Evolutionary conservation across 2,113 vertebrate species (phyloP).

Genomic region (Lampris megalopsis): DNA sequence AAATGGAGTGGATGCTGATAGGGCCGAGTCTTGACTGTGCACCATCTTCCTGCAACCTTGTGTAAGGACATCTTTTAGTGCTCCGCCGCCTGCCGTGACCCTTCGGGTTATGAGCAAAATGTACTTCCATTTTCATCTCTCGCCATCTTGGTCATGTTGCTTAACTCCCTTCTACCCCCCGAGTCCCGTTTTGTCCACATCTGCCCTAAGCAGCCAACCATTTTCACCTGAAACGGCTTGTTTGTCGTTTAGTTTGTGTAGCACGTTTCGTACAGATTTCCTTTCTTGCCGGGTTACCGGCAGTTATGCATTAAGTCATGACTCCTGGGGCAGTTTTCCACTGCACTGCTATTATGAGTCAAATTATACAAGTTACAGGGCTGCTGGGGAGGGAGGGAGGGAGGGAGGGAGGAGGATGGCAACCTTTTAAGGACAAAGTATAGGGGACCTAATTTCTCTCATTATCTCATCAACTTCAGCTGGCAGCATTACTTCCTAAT

Average conservation of each 20-base stretch:
- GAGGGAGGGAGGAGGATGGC: too few species aligned
- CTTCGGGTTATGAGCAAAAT: not conserved
- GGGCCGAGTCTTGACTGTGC: slow-evolving; percentile 32
- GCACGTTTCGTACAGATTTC: too few species aligned
- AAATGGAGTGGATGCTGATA: slow-evolving; percentile 51
- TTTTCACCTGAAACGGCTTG: too few species aligned
- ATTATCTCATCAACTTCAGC: not conserved
- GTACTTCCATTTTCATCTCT: not conserved
- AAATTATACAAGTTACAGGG: not conserved
- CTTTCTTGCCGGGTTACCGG: too few species aligned
- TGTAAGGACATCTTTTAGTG: slow-evolving; percentile 8
- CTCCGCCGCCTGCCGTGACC: not conserved
- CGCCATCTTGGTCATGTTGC: too few species aligned
- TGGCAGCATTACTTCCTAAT: not conserved
- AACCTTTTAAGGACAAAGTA: not conserved
- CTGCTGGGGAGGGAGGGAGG: not conserved
- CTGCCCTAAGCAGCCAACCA: too few species aligned
- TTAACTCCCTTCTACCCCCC: too few species aligned
- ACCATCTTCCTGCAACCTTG: not conserved
- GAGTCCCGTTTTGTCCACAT: too few species aligned
- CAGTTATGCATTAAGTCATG: too few species aligned
- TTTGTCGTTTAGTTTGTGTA: too few species aligned
- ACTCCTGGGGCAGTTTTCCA: too few species aligned
- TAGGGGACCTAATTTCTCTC: not conserved
- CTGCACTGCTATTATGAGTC: too few species aligned